Evolutionary conservation across 2,797 vertebrate genomes (phyloP), one percentile per base, ranked within the genome.

Genomic region (Acipenser ruthenus): DNA sequence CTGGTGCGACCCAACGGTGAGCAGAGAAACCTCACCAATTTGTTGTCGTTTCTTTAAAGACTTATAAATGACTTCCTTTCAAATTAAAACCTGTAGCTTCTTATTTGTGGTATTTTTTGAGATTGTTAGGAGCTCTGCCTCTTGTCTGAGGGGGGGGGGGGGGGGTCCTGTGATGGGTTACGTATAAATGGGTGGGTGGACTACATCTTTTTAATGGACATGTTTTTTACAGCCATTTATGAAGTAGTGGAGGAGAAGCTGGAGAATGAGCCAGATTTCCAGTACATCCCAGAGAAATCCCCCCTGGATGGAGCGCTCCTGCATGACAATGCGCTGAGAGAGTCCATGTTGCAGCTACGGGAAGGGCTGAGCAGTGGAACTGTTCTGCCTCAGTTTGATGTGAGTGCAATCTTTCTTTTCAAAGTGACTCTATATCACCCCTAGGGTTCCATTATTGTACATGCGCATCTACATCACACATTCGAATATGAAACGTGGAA

Each of bases 281-380:
- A 99, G 82, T 99, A 99, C 83, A 98, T 99, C 87, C 96, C 96
- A 10, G 96, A 97, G 83, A 98, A 98, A 82, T 91, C 88, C 50
- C 90, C 90, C 6, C 79, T 92, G 72, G 93, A 95, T 79, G 83
- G 87, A 7, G 64, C 85, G 63, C 91, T 93, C 83, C 88, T 93
- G 23, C 93, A 98, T 80, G 93, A 93, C 74, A 88, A 96, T 48
- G 93, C 93, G 76, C 84, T 97, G 85, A 90, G 87, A 72, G 93
- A 95, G 75, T 97, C 95, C 3, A 95, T 99, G 95, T 84, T 88
- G 70, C 87, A 91, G 63, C 89, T 99, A 65, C 91, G 90, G 72
- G 94, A 98, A 49, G 93, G 93, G 63, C 91, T 99, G 68, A 78
- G 81, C 83, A 91, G 91, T 66, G 95, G 94, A 71, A 88, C 88